Conservation (phyloP, 2,888 invertebrate genomes). For the Monopis laevigella region DNA sequence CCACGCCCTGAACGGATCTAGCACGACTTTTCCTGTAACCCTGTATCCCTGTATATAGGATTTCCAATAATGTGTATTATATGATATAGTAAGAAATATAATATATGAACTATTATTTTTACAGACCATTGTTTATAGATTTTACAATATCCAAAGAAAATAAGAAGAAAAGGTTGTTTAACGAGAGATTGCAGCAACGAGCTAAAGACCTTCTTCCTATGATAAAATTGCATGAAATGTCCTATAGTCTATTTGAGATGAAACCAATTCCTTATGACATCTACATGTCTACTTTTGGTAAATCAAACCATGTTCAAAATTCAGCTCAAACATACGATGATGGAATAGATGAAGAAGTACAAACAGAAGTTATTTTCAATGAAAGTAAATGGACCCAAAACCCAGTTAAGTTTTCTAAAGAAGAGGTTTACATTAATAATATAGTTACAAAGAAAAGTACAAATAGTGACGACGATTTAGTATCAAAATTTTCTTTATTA, state of each 20-base stretch:
- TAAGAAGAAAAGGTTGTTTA: slow-evolving; percentile 34
- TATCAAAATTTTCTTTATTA: slow-evolving; percentile 35
- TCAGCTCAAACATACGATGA: slow-evolving; percentile 55
- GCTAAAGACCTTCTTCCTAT: slow-evolving; percentile 49
- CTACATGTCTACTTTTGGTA: slow-evolving; percentile 53
- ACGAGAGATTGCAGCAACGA: slow-evolving; percentile 37
- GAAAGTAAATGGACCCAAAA: slow-evolving; percentile 51
- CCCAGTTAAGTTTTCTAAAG: slow-evolving; percentile 48
- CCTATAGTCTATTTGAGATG: slow-evolving; percentile 52
- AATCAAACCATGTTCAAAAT: slow-evolving; percentile 45
- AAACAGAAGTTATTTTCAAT: slow-evolving; percentile 41
- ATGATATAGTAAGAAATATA: no score
- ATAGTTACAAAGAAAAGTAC: slow-evolving; percentile 23
- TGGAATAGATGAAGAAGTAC: slow-evolving; percentile 42
- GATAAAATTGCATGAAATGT: slow-evolving; percentile 54
- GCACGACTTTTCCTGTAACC: no score
- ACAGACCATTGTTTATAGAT: slow-evolving; percentile 48
- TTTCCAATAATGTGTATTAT: not conserved
- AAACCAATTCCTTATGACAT: slow-evolving; percentile 57
- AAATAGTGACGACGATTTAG: slow-evolving; percentile 29
- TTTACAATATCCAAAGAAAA: slow-evolving; percentile 45
- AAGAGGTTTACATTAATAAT: slow-evolving; percentile 29
- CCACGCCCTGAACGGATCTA: no score
- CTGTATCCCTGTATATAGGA: not conserved
- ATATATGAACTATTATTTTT: slow-evolving; percentile 23